Evolutionary conservation across 2,113 vertebrate species (phyloP).

Genomic region (Campylomormyrus numenius): DNA sequence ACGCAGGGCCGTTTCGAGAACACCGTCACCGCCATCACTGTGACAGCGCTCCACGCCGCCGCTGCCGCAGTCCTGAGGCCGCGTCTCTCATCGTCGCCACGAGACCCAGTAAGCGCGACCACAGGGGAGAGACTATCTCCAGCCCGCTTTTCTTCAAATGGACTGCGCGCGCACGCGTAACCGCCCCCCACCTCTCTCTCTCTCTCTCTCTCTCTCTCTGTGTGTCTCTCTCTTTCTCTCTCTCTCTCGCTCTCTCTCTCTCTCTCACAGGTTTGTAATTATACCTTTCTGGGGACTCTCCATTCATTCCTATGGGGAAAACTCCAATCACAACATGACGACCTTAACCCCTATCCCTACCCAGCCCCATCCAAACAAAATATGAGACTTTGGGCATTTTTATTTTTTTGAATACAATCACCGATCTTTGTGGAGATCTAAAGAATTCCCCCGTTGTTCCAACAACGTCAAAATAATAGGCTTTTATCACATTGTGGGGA

Average conservation of each 20-base stretch:
- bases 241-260: background rate
- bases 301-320: too few relatives aligned
- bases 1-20: background rate
- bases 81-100: background rate
- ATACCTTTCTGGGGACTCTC: too few relatives aligned
- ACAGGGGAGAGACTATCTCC: background rate
- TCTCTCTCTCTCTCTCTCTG: background rate
- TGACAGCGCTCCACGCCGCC: background rate
- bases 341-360: too few relatives aligned
- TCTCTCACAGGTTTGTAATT: background rate
- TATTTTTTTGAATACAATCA: too few relatives aligned
- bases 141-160: conserved; percentile 4
- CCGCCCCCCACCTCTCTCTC: background rate
- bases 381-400: too few relatives aligned
- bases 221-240: background rate
- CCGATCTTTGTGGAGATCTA: too few relatives aligned
- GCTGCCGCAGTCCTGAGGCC: conserved; percentile 11
- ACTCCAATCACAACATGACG: too few relatives aligned
- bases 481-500: too few relatives aligned
- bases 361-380: too few relatives aligned
- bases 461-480: too few relatives aligned
- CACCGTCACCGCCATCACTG: conserved; percentile 1
- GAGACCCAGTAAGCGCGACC: background rate
- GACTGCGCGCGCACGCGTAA: background rate
- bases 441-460: too few relatives aligned